Evolutionary conservation across 2,888 invertebrate genomes (phyloP), one percentile per base, ranked within the genome.

Genomic region (Crematogaster levior): DNA sequence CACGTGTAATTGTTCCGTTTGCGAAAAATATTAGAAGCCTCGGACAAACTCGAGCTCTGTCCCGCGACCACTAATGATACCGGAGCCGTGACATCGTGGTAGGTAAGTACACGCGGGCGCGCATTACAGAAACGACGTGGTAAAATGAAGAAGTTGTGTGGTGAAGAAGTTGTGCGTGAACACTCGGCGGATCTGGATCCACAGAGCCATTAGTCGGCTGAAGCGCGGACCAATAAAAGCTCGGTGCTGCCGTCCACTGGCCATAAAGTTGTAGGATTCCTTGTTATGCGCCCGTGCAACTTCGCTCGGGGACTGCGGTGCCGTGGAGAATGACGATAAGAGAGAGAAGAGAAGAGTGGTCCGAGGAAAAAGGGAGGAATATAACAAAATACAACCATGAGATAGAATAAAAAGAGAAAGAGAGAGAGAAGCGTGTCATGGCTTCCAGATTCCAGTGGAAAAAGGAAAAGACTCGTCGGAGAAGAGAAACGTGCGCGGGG

Each of bases 261-360:
- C 91, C 91, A 90, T 92, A 93, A 92, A 92, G 88, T 92, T 91
- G 87, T 86, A 89, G 88, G 90, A 92, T 92, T 92, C 91, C 92
- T 93, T 90, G 91, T 91, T 92, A 91, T 90, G 87, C 86, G 87
- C 53, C 83, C 86, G 83, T 70, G 84, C 70, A 83, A 81, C 82
- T 77, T 80, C 48, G 68, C 83, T 51, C 48, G 63, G 63, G 48
- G 79, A 77, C 27, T 18, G 74, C 83, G 43, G 37, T 46, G 21
- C 60, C 82, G 43, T 40, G 68, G 60, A 72, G 72, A 66, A 75
- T 27, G 73, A 34, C 53, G 83, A 60, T 48, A 60, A 72, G 60
- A 74, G 48, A 60, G 63, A 30, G 61, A 61, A 24, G 24, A 43
- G 24, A 30, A 51, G 68, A 40, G 18, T 37, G 30, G 18, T 18